phyloP scores from a whole-genome alignment of 2,888 invertebrate species.

The Criorhina ranunculi region DNA sequence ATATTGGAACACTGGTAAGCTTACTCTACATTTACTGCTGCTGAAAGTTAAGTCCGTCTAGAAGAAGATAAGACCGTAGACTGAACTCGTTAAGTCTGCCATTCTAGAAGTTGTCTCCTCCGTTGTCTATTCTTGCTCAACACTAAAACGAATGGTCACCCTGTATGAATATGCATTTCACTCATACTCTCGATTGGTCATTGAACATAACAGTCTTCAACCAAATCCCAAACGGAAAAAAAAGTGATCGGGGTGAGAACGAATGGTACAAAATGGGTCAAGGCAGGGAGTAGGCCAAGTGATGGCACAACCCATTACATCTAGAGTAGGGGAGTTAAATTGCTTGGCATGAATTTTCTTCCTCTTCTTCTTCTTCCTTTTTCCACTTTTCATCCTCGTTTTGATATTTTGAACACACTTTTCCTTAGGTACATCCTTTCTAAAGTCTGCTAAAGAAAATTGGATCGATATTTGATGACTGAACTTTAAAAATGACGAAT shows the following conservation, averaged over 20 bases:
- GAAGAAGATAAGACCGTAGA: too few species aligned
- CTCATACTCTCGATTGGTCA: not conserved
- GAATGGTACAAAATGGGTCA: slow-evolving; percentile 10
- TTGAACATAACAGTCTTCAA: not conserved
- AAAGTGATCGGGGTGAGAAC: not conserved
- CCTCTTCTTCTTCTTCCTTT: not conserved
- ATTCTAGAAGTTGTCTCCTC: too few species aligned
- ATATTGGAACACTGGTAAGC: too few species aligned
- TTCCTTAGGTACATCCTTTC: not conserved
- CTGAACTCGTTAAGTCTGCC: too few species aligned
- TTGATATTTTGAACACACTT: slow-evolving; percentile 24
- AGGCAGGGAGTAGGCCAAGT: slow-evolving; percentile 20
- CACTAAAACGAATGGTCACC: not conserved
- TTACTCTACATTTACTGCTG: too few species aligned
- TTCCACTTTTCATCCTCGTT: not conserved
- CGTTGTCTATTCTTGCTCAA: not conserved
- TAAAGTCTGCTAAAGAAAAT: not conserved
- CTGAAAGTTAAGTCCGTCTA: too few species aligned
- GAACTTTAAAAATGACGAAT: slow-evolving; percentile 53
- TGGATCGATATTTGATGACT: slow-evolving; percentile 38
- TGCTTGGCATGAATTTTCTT: slow-evolving; percentile 12
- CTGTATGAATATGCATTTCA: not conserved
- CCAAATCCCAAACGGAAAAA: not conserved
- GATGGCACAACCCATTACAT: slow-evolving; percentile 11
- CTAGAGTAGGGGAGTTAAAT: slow-evolving; percentile 13